These are phyloP conservation scores for Drosophila percnosoma DNA, from an alignment of 2,888 invertebrate genomes.

Conservation along the genomic window DNA sequence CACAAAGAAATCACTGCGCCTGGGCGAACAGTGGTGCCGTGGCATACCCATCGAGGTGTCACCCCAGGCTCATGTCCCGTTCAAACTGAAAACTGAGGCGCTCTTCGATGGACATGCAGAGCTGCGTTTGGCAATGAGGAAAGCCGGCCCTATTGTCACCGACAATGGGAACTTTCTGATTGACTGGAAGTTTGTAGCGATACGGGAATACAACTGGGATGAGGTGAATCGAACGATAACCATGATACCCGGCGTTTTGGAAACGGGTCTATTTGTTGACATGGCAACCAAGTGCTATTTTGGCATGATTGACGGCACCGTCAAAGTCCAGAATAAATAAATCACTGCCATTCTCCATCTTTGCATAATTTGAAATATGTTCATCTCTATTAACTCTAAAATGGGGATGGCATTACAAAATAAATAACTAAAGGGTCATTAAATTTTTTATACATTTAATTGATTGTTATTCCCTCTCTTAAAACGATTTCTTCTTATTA, in stretches of 20 bases:
- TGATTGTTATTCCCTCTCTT: conserved; percentile 51
- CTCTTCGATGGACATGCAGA: conserved; percentile 90
- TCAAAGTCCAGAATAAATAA: conserved; percentile 85
- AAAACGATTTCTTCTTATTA: conserved; percentile 90
- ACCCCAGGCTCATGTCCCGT: conserved; percentile 95
- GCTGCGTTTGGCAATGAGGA: conserved; percentile 93
- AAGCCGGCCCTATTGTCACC: conserved; percentile 98
- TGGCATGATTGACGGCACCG: conserved; percentile 93
- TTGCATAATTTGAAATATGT: conserved; percentile 20
- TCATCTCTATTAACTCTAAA: conserved; percentile 30
- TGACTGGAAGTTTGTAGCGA: conserved; percentile 94
- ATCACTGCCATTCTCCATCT: background rate
- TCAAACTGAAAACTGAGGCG: conserved; percentile 90
- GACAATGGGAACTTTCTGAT: conserved; percentile 99
- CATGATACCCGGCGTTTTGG: conserved; percentile 96
- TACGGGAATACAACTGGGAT: conserved; percentile 88
- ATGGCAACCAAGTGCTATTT: conserved; percentile 96
- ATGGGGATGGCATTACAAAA: conserved; percentile 35
- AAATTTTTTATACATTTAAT: conserved; percentile 20
- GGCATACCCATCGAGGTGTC: conserved; percentile 98
- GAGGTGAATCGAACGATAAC: conserved; percentile 88
- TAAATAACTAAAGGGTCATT: conserved; percentile 47
- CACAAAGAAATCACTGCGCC: conserved; percentile 92
- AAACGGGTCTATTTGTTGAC: conserved; percentile 97
- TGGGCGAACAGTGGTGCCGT: conserved; percentile 96